Conservation (phyloP, 92 coral and sea anemone genomes). For the Epizoanthus ramosus region DNA sequence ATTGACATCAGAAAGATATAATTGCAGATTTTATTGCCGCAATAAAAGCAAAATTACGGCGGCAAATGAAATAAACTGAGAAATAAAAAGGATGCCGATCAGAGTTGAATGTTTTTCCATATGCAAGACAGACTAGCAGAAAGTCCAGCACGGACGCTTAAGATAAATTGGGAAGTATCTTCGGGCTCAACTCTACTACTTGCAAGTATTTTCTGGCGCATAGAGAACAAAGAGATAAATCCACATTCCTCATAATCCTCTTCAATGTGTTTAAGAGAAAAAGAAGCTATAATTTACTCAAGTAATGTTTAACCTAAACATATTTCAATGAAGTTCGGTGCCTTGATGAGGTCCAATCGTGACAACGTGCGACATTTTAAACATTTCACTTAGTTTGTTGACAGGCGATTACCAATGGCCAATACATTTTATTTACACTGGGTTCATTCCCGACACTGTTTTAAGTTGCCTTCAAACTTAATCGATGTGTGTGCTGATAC, state of each 20-base stretch:
- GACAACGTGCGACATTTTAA: conserved; percentile 60
- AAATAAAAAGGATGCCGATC: conserved; percentile 83
- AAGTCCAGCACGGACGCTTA: conserved; percentile 53
- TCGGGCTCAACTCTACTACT: conserved; percentile 51
- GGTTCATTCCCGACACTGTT: conserved; percentile 4
- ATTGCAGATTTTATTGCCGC: conserved; percentile 97
- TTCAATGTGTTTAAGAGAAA: conserved; percentile 55
- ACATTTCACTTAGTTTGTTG: conserved; percentile 55
- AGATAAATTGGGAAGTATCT: conserved; percentile 67
- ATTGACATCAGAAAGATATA: conserved; percentile 97
- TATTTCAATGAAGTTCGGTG: conserved; percentile 55
- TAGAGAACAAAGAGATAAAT: conserved; percentile 59
- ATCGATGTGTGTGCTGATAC: background rate
- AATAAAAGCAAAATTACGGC: conserved; percentile 93
- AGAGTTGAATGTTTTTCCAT: conserved; percentile 84
- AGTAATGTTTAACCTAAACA: conserved; percentile 80
- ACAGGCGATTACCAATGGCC: conserved; percentile 31
- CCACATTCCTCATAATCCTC: conserved; percentile 74
- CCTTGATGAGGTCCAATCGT: conserved; percentile 30
- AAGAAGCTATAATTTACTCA: conserved; percentile 58
- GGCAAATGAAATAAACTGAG: conserved; percentile 73
- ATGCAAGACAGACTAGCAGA: conserved; percentile 63
- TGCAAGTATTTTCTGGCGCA: conserved; percentile 19
- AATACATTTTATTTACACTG: conserved; percentile 22
- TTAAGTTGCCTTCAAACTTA: conserved; percentile 27